Percentiles rank a stretch among this genome's conserved stretches.
These are phyloP conservation scores for Leucophenga montana DNA, from an alignment of 2,888 invertebrate species.

Conservation along the genomic window DNA sequence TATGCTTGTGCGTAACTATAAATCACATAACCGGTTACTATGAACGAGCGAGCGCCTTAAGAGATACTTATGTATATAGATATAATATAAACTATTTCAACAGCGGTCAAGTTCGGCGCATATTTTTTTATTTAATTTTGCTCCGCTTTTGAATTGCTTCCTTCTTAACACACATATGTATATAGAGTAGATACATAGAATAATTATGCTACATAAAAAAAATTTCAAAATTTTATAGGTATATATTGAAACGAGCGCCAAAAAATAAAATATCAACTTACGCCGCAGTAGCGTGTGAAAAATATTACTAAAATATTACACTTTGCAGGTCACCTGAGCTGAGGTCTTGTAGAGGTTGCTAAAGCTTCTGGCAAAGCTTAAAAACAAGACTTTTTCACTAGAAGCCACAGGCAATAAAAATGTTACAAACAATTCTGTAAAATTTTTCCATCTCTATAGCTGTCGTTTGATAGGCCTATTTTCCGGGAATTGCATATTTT, in stretches of 20 bases:
- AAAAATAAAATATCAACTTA: conserved; percentile 53
- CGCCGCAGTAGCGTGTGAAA: conserved; percentile 53
- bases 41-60: neutral
- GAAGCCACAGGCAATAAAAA: conserved; percentile 23
- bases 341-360: conserved; percentile 41
- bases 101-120: conserved; percentile 12
- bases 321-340: conserved; percentile 24
- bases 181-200: conserved; percentile 31
- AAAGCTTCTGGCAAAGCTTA: conserved; percentile 48
- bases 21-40: conserved; percentile 53
- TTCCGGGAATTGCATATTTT: conserved; percentile 12
- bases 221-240: conserved; percentile 61
- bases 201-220: conserved; percentile 58
- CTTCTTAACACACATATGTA: no score
- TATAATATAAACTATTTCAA: conserved; percentile 19
- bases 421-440: conserved; percentile 50
- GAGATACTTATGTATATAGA: neutral
- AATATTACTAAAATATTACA: conserved; percentile 50
- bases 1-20: conserved; percentile 67
- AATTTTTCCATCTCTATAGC: conserved; percentile 35
- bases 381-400: conserved; percentile 34
- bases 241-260: conserved; percentile 44
- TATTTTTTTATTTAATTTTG: neutral
- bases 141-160: neutral
- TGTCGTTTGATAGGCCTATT: conserved; percentile 2